These are phyloP conservation scores for Stercorarius parasiticus DNA, from an alignment of 2,113 vertebrate genomes.

Conservation along the genomic window DNA sequence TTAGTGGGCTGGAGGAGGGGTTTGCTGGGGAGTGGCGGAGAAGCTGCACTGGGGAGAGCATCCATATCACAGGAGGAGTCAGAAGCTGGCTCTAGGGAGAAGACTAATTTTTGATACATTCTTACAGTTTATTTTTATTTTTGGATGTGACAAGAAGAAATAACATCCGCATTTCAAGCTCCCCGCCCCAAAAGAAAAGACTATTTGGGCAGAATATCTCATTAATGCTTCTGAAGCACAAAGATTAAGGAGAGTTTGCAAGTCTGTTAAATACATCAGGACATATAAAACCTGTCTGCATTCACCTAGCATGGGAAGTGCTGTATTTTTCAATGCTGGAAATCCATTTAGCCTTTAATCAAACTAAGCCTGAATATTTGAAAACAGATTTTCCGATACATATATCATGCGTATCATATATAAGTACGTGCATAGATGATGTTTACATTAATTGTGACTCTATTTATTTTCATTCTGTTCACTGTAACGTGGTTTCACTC, in stretches of 20 bases:
- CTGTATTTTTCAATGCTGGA: background rate
- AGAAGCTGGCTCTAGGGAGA: background rate
- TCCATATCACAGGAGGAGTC: accelerated
- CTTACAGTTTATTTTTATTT: background rate
- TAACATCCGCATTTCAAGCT: background rate
- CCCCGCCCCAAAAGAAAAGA: background rate
- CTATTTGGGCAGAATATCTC: background rate
- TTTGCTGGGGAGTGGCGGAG: background rate
- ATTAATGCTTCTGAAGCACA: background rate
- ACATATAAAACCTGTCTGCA: too few species aligned
- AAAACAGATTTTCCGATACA: background rate
- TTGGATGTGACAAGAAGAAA: background rate
- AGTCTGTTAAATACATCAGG: too few species aligned
- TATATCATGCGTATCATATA: too few species aligned
- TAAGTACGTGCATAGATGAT: background rate
- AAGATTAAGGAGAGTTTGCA: background rate
- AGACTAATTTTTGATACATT: accelerated
- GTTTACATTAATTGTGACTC: background rate
- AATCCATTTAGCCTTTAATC: background rate
- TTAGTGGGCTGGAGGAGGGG: background rate
- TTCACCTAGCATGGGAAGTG: accelerated
- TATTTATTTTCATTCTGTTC: background rate
- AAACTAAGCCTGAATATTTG: background rate
- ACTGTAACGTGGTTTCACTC: accelerated
- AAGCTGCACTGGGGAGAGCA: background rate